Evolutionary conservation across 1,140 invertebrate genomes (phyloP).

Genomic region (Antheraea mylitta): DNA sequence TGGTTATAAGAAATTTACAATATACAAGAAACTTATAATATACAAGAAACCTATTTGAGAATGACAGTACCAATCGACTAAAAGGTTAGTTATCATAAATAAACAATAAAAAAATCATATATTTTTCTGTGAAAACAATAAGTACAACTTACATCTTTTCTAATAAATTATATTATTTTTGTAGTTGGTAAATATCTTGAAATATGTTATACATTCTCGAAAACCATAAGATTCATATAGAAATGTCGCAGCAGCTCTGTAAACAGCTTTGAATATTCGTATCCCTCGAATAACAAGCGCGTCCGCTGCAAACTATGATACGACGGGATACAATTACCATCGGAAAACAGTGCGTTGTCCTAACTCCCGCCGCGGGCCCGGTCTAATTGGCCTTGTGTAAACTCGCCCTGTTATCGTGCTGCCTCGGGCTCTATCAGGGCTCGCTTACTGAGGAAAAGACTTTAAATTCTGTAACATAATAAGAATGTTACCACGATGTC

Average conservation of each 20-base stretch:
- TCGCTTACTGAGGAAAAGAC: constrained; percentile 31
- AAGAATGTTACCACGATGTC: neutral
- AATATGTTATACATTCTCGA: no score
- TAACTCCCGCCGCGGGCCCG: constrained; percentile 50
- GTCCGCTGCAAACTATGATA: constrained; percentile 30
- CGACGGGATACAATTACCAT: constrained; percentile 63
- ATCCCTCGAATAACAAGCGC: constrained; percentile 4
- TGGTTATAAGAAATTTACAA: no score
- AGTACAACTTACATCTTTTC: no score
- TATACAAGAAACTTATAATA: no score
- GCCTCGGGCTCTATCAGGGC: constrained; percentile 40
- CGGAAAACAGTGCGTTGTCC: constrained; percentile 49
- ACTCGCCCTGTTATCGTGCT: constrained; percentile 63
- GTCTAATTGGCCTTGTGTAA: constrained; percentile 73
- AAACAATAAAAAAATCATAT: no score
- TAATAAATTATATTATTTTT: no score
- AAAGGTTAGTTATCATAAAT: no score
- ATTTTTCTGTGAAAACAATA: no score
- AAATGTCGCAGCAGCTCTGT: neutral
- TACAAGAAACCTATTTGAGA: no score
- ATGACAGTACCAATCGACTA: no score
- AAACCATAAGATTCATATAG: no score
- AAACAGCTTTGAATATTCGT: constrained; percentile 7
- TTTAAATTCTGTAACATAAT: constrained; percentile 18
- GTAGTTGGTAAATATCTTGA: no score